These are phyloP conservation scores for Jacana jacana DNA, from an alignment of 2,113 vertebrate species.

Conservation along the genomic window DNA sequence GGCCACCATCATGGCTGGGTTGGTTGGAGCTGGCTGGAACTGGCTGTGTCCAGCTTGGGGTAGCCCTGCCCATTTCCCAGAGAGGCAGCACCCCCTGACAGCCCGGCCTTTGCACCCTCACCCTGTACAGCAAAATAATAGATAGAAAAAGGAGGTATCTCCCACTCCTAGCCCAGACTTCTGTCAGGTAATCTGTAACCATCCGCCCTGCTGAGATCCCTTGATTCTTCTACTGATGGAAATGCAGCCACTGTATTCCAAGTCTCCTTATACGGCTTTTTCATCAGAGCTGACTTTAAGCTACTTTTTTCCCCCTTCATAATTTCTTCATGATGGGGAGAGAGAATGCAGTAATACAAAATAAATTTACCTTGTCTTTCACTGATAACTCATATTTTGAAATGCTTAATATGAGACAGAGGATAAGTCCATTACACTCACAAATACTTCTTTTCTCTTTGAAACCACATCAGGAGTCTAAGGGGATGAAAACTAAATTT, in stretches of 20 bases:
- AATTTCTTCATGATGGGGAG: background rate
- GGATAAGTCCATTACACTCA: background rate
- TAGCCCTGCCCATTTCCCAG: accelerated
- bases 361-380: background rate
- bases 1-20: accelerated
- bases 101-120: accelerated
- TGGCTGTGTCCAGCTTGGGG: accelerated
- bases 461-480: background rate
- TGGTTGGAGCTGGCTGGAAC: background rate
- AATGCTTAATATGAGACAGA: background rate
- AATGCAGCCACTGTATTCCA: background rate
- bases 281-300: background rate
- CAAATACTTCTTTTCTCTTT: background rate
- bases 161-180: background rate
- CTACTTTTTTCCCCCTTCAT: background rate
- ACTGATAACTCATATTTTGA: background rate
- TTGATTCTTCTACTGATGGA: background rate
- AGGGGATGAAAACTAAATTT: background rate
- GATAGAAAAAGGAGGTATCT: background rate
- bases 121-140: accelerated
- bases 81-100: background rate
- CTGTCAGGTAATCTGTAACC: background rate
- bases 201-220: background rate
- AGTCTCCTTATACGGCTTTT: background rate
- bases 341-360: background rate